Percentiles rank a stretch among this genome's conserved stretches.
Evolutionary conservation across 2,888 invertebrate species (phyloP).

Genomic region (Pristionchus mayeri): DNA sequence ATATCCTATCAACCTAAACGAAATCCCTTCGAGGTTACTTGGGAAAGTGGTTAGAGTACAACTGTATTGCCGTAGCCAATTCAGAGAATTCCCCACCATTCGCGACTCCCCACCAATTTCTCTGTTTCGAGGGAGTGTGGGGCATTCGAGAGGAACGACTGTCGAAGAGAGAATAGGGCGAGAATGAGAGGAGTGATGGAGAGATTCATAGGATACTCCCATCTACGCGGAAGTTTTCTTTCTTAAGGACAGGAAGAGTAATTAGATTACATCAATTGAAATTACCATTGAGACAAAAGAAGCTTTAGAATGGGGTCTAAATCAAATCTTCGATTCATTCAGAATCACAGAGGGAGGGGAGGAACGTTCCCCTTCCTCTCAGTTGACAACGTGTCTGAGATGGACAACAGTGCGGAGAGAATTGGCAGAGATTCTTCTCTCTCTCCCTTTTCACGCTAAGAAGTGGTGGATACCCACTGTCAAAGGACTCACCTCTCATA

Average conservation of each 20-base stretch:
- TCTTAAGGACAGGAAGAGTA: not conserved
- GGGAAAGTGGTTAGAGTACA: constrained; percentile 15
- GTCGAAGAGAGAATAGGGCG: too few relatives aligned
- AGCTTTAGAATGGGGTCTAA: too few relatives aligned
- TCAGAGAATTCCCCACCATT: not conserved
- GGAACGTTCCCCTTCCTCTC: not conserved
- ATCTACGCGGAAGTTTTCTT: too few relatives aligned
- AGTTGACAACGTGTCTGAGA: not conserved
- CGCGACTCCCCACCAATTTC: not conserved
- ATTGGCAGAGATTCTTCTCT: not conserved
- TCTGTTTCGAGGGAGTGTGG: not conserved
- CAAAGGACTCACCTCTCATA: not conserved
- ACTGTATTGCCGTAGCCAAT: not conserved
- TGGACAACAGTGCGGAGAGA: not conserved
- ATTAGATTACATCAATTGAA: not conserved
- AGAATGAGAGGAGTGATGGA: not conserved
- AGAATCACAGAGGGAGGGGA: not conserved
- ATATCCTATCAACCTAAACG: not conserved
- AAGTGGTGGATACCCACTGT: not conserved
- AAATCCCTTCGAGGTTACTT: not conserved
- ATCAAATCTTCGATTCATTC: too few relatives aligned
- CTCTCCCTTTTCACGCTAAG: not conserved
- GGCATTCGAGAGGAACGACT: not conserved
- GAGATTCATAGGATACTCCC: not conserved
- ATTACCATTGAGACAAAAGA: not conserved